A percentile compares a stretch with the other conserved stretches of the same genome.
phyloP scores from a whole-genome alignment of 2,888 invertebrate genomes.

The Blastobasis adustella region DNA sequence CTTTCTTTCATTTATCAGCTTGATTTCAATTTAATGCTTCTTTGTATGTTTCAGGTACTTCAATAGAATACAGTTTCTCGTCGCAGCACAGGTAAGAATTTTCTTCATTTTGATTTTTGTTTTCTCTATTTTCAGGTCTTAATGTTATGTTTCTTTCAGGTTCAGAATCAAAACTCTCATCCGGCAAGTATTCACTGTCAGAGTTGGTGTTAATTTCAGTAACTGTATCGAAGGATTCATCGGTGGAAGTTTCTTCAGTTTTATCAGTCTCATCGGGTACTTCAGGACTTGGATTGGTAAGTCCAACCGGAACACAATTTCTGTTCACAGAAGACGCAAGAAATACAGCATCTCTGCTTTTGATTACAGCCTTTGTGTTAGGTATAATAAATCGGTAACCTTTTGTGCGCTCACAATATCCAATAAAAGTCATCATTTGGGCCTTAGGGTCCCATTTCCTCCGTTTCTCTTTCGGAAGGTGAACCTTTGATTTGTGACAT shows the following conservation, averaged over 20 bases:
- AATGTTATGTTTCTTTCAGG: background rate
- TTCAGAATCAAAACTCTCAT: background rate
- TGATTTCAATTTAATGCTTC: background rate
- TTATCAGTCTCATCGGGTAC: background rate
- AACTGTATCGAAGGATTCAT: too few species aligned
- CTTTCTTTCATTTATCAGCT: background rate
- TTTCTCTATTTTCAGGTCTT: background rate
- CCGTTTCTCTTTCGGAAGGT: constrained; percentile 14
- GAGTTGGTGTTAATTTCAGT: background rate
- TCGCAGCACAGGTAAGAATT: background rate
- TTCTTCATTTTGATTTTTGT: background rate
- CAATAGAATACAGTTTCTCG: too few species aligned
- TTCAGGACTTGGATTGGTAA: background rate
- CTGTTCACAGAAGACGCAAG: constrained; percentile 5
- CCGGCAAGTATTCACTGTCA: background rate
- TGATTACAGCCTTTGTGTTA: too few species aligned
- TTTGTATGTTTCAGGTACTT: background rate
- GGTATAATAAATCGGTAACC: constrained; percentile 20
- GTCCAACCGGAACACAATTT: background rate
- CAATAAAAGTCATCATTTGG: constrained; percentile 29
- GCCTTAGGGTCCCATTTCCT: constrained; percentile 34
- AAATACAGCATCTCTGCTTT: constrained; percentile 12
- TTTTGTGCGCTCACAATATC: constrained; percentile 30
- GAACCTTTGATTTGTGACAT: too few species aligned
- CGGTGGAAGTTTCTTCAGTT: background rate